Evolutionary conservation across 2,113 vertebrate genomes (phyloP), one percentile per base, ranked within the genome.

Genomic region (Calidris pugnax): DNA sequence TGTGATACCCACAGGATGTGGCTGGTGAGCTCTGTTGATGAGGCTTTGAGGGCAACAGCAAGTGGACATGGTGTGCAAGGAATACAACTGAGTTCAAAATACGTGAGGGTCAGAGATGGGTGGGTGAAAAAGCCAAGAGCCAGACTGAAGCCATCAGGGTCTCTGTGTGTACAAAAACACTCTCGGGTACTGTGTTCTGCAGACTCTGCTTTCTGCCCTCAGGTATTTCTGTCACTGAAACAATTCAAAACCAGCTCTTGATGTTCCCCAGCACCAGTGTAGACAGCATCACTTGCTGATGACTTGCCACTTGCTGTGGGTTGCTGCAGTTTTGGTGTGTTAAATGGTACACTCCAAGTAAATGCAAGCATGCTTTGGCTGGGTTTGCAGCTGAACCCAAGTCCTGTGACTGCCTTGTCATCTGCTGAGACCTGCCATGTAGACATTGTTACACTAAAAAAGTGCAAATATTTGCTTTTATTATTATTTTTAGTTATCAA

Each of bases 1-100:
- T 1, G 0, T 33, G 51, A 66, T 56, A 47, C 23, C 27, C 7
- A 14, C 7, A 18, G 48, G 16, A 30, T 0, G 1, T 55, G 45
- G 10, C 59, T 50, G 33, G 14, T 37, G 41, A 57, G 23, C 32
- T 63, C 43, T 69, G 45, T 7, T 37, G 47, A n/a, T 18, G 30
- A 45, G 28, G 14, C 59, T 56, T 62, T 0, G 0, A 78, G 28
- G 45, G 27, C n/a, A 56, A 77, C 32, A 30, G 19, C 18, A 41
- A 53, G 26, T 11, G 9, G 53, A 66, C 4, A 9, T 43, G 27
- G 5, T 27, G 43, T n/a, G 17, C 27, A 33, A 47, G 45, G 16
- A 43, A 14, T n/a, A 10, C 1, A 0, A 17, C 20, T 63, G 28
- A 28, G 23, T 37, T 67, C 27, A 43, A 32, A 50, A 32, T 27